Base-by-base conservation (phyloP, 2,797 vertebrate species). In the Characodon lateralis region DNA sequence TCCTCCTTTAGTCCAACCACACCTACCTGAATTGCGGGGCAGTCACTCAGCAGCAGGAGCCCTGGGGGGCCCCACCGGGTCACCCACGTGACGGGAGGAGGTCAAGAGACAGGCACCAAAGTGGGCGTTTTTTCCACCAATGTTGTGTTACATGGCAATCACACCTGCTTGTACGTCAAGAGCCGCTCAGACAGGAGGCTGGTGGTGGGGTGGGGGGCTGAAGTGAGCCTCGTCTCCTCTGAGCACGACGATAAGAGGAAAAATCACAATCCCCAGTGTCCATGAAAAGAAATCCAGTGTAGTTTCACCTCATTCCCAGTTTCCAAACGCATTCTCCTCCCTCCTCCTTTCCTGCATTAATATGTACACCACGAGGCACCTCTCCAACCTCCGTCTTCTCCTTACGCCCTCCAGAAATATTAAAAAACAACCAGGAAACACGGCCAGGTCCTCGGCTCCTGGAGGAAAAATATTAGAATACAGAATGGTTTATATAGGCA, bases 401-500 rank as follows among this genome's bases (percentile, higher is more conserved):
- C 74, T 87, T 85, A 90, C 91, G 92, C 80, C 82, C 88, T 89
- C 88, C 89, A 87, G 71, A 92, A 89, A 89, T 83, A 72, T 74
- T 5, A 84, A 74, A 3, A 61, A 51, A 93, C 82, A 83, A 70
- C 78, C 85, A 81, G 70, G 71, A 89, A 91, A 90, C 31, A 82
- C 72, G 85, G 73, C 78, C 71, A 92, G 81, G 73, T 91, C 88
- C 89, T 39, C 80, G 79, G 85, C 87, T 92, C 90, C 91, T 92
- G 83, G 85, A 89, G 85, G 85, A 85, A 92, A 91, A 94, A 94
- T 90, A 94, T 90, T 89, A 93, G 91, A 94, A 93, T 91, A 95
- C 92, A 92, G 93, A 90, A 92, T 91, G 95, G 92, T 96, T 95
- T 95, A 95, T 93, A 95, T 91, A 95, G 95, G 94, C 96, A 96